Conservation (phyloP, 1,140 invertebrate species). For the Sycophila sp. region DNA sequence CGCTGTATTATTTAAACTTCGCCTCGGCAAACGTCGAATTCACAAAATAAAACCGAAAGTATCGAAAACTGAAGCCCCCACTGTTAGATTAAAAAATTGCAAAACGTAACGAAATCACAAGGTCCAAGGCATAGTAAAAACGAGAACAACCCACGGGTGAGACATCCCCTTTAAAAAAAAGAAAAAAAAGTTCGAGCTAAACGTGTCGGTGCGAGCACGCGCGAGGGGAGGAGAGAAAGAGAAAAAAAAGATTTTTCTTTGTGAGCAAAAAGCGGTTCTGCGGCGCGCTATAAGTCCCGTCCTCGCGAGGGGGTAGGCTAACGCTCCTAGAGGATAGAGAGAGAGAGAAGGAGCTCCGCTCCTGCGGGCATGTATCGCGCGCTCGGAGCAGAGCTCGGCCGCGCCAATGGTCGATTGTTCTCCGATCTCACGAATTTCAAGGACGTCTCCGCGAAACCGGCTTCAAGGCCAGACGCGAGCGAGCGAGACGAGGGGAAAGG, state of each 20-base stretch:
- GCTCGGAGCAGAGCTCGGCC: too few species aligned
- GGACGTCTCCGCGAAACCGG: slow-evolving; percentile 62
- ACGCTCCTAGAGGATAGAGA: neutral
- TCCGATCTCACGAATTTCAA: slow-evolving; percentile 64
- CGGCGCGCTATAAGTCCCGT: neutral
- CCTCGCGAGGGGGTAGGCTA: neutral
- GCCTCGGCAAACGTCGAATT: too few species aligned
- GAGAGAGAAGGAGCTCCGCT: neutral
- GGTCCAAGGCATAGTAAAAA: too few species aligned
- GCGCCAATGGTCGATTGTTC: slow-evolving; percentile 55
- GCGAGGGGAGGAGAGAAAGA: neutral
- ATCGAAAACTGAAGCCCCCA: neutral
- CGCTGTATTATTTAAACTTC: too few species aligned
- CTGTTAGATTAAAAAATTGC: too few species aligned
- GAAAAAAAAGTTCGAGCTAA: neutral
- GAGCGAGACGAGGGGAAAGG: slow-evolving; percentile 31
- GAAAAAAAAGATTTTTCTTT: slow-evolving; percentile 14
- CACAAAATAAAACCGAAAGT: neutral
- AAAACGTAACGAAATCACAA: too few species aligned
- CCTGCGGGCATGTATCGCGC: too few species aligned
- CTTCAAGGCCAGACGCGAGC: slow-evolving; percentile 51
- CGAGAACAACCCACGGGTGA: too few species aligned
- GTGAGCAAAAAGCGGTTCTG: neutral
- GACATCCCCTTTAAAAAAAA: slow-evolving; percentile 21
- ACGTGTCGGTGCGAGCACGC: neutral